Conservation (phyloP, 1,140 invertebrate genomes). For the Procambarus clarkii region DNA sequence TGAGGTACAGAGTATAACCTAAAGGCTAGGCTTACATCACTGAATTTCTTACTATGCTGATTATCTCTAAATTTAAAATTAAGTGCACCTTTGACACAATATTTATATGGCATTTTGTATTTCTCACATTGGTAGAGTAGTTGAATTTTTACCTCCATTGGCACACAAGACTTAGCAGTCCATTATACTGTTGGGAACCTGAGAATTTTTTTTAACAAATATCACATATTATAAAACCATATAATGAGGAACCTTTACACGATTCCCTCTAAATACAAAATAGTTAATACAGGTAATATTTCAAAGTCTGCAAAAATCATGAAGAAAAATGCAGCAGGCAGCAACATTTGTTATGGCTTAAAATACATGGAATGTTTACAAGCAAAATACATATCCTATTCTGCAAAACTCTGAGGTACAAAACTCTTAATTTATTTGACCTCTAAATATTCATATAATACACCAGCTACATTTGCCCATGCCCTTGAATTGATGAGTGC, state of each 20-base stretch:
- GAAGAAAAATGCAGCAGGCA: constrained; percentile 20
- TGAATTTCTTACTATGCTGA: background rate
- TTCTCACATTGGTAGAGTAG: background rate
- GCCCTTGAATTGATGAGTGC: background rate
- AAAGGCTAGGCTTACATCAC: background rate
- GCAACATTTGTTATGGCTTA: constrained; percentile 1
- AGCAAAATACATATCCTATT: background rate
- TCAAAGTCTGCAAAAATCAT: constrained; percentile 1
- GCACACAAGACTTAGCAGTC: constrained; percentile 13
- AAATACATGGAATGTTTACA: background rate
- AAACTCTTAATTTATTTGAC: background rate
- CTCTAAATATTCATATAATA: background rate
- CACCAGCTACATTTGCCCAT: background rate
- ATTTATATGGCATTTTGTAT: background rate
- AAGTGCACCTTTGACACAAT: constrained; percentile 3
- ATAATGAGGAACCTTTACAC: background rate
- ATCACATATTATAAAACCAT: constrained; percentile 6
- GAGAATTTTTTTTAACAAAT: constrained; percentile 20
- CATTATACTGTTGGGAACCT: constrained; percentile 20
- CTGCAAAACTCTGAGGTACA: background rate
- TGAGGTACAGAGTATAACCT: background rate
- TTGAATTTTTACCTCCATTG: background rate
- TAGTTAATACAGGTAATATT: background rate
- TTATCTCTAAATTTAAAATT: constrained; percentile 8
- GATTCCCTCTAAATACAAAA: background rate